These are phyloP conservation scores for Choristoneura fumiferana DNA, from an alignment of 1,140 invertebrate species.

Conservation along the genomic window DNA sequence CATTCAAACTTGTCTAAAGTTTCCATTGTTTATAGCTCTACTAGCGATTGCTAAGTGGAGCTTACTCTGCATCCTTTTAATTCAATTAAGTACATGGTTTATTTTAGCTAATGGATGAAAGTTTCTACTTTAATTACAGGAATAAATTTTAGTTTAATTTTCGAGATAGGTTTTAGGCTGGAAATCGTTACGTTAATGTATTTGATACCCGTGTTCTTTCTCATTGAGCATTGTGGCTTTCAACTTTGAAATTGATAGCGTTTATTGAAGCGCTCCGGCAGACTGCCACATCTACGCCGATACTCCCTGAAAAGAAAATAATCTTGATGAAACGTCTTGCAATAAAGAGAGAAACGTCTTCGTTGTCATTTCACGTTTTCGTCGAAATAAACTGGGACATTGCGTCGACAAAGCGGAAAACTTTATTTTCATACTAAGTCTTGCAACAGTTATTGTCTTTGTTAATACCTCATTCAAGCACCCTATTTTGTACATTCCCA, in stretches of 20 bases:
- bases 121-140: too few relatives aligned
- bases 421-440: slow-evolving; percentile 49
- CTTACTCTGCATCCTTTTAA: slow-evolving; percentile 38
- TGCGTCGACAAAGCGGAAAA: slow-evolving; percentile 40
- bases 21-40: slow-evolving; percentile 56
- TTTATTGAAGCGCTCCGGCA: too few relatives aligned
- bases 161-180: too few relatives aligned
- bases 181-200: too few relatives aligned
- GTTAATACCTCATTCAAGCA: slow-evolving; percentile 38
- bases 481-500: slow-evolving; percentile 28
- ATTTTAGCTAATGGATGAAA: too few relatives aligned
- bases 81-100: slow-evolving; percentile 32
- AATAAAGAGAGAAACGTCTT: slow-evolving; percentile 48
- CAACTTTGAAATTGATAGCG: too few relatives aligned
- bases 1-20: slow-evolving; percentile 67
- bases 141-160: too few relatives aligned
- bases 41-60: slow-evolving; percentile 42
- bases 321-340: slow-evolving; percentile 62
- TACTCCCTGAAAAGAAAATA: slow-evolving; percentile 44
- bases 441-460: slow-evolving; percentile 41
- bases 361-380: slow-evolving; percentile 35
- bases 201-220: too few relatives aligned
- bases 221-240: too few relatives aligned
- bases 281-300: too few relatives aligned
- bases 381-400: slow-evolving; percentile 45